A percentile compares a stretch with the other conserved stretches of the same genome.
phyloP scores from a whole-genome alignment of 2,113 vertebrate genomes.

The Oryzias woworae region DNA sequence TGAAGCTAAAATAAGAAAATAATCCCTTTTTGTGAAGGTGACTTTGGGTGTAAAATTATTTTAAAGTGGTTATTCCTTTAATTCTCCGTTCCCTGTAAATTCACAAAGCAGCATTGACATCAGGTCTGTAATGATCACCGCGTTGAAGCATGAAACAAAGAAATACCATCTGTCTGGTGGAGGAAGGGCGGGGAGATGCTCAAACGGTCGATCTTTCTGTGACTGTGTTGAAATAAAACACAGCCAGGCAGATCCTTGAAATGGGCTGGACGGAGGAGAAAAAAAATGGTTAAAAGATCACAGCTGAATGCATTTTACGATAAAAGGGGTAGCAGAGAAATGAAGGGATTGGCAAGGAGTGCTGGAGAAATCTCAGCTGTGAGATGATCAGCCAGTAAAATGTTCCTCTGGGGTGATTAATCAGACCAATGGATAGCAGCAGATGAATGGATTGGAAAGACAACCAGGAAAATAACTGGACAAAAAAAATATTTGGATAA shows the following conservation, averaged over 20 bases:
- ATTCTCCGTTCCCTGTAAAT: constrained; percentile 47
- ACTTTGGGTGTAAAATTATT: constrained; percentile 35
- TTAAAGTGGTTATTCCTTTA: constrained; percentile 42
- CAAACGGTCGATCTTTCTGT: constrained; percentile 42
- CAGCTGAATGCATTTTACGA: constrained; percentile 74
- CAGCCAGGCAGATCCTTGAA: constrained; percentile 62
- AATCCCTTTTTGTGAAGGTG: constrained; percentile 9
- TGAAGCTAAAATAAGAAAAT: constrained; percentile 9
- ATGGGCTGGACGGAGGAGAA: constrained; percentile 48
- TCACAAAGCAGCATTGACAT: constrained; percentile 56
- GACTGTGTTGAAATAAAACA: constrained; percentile 70
- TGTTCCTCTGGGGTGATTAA: constrained; percentile 65
- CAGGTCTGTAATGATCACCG: constrained; percentile 65
- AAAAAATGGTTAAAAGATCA: constrained; percentile 48
- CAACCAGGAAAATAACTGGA: constrained; percentile 6
- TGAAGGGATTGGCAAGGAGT: constrained; percentile 33
- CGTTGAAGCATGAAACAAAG: constrained; percentile 72
- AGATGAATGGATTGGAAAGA: constrained; percentile 38
- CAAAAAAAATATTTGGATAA: not conserved
- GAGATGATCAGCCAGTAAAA: constrained; percentile 69
- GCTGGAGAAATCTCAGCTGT: constrained; percentile 57
- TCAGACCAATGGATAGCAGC: constrained; percentile 53
- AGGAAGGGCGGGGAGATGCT: constrained; percentile 57
- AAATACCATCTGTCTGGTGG: constrained; percentile 48
- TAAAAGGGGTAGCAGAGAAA: constrained; percentile 65